These are phyloP conservation scores for Epinephelus lanceolatus DNA, from an alignment of 2,113 vertebrate genomes.

Conservation along the genomic window DNA sequence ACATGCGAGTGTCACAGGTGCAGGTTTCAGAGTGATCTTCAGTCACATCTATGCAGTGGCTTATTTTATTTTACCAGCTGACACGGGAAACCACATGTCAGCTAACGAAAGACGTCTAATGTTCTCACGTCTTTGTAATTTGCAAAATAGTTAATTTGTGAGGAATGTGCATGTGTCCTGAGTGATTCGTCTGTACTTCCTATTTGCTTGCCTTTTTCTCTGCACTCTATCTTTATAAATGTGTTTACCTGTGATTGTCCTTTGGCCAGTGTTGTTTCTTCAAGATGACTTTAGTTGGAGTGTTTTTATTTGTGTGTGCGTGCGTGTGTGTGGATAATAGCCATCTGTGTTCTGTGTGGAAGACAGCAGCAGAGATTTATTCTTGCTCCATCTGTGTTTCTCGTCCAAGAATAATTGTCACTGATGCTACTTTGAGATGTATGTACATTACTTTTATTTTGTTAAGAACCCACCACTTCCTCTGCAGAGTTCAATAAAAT, in stretches of 20 bases:
- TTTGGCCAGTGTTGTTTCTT: constrained; percentile 42
- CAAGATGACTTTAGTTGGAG: not conserved
- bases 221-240: not conserved
- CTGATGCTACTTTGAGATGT: constrained; percentile 34
- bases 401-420: constrained; percentile 6
- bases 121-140: not conserved
- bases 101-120: not conserved
- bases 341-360: constrained; percentile 3
- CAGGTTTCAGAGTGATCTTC: not conserved
- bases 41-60: constrained; percentile 20
- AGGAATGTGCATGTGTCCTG: constrained; percentile 5
- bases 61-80: constrained; percentile 12
- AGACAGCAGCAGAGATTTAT: constrained; percentile 18
- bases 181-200: not conserved
- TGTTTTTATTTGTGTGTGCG: not conserved
- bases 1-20: not conserved
- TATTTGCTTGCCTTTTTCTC: not conserved
- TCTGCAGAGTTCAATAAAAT: constrained; percentile 55
- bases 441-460: constrained; percentile 38
- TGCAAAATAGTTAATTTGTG: not conserved
- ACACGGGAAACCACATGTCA: not conserved
- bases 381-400: constrained; percentile 18
- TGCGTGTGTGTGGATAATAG: constrained; percentile 8
- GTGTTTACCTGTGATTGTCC: constrained; percentile 13
- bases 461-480: constrained; percentile 20